Evolutionary conservation across 2,113 vertebrate genomes (phyloP), one percentile per base, ranked within the genome.

Genomic region (Ornithorhynchus anatinus): DNA sequence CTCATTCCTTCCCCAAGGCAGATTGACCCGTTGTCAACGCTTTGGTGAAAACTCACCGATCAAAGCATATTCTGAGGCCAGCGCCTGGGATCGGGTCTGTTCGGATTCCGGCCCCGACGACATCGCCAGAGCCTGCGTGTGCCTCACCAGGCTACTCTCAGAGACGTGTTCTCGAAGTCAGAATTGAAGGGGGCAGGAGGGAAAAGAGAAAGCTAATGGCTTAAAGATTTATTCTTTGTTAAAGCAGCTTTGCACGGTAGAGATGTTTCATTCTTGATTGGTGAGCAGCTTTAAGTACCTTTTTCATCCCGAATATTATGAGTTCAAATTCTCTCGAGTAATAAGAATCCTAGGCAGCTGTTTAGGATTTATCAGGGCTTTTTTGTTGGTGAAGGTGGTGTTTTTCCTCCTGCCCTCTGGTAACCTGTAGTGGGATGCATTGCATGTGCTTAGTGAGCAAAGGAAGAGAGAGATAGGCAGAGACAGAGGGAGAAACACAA

Each of bases 21-120:
- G 81, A 81, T 59, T 84, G 74, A 70, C 64, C 75, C 61, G 81
- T 78, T 72, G 65, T 78, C 56, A 35, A 76, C 63, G 64, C 69
- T 57, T 74, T 31, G 23, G 66, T 69, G 87, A 86, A 89, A 81
- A 81, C 31, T 85, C 75, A 72, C 61, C 81, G 87, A 86, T 91
- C 86, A 89, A 89, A 90, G 82, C 42, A 77, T 80, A 78, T 89
- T 86, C 85, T 83, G 79, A 86, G 74, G 79, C 75, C 75, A 86
- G 79, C 80, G n/a, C n/a, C n/a, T n/a, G n/a, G n/a, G n/a, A 71
- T 64, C 71, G 71, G 42, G 72, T 72, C n/a, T n/a, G n/a, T n/a
- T n/a, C 71, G 57, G 77, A 65, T 84, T 80, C 56, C 77, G 81
- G 66, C 58, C 56, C 22, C 10, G 29, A 47, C 0, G 3, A 80